A percentile compares a stretch with the other conserved stretches of the same genome.
Evolutionary conservation across 1,140 invertebrate genomes (phyloP).

Genomic region (Sarcophaga peregrina): DNA sequence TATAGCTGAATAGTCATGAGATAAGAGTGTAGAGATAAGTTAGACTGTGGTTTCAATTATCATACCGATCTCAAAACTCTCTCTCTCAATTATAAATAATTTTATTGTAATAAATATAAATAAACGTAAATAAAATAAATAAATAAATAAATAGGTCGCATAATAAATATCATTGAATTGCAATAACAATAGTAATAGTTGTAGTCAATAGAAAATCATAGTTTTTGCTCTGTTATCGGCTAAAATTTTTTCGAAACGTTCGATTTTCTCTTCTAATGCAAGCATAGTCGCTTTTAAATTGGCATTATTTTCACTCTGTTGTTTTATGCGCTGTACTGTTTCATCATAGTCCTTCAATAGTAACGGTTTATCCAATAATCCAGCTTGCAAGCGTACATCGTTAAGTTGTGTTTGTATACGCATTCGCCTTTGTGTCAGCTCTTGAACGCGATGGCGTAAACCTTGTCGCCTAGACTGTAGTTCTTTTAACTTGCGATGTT

Average conservation of each 20-base stretch:
- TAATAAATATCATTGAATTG: too few species aligned
- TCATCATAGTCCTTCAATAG: slow-evolving; percentile 57
- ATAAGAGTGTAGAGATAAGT: too few species aligned
- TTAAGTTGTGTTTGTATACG: slow-evolving; percentile 25
- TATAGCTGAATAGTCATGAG: too few species aligned
- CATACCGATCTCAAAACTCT: too few species aligned
- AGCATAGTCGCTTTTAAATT: background rate
- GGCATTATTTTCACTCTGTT: background rate
- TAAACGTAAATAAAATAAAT: too few species aligned
- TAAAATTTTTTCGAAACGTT: background rate
- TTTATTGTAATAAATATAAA: too few species aligned
- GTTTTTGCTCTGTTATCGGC: background rate
- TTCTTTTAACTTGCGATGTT: background rate
- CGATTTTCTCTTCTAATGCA: background rate
- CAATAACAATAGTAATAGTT: too few species aligned
- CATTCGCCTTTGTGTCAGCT: slow-evolving; percentile 32
- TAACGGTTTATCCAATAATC: slow-evolving; percentile 54
- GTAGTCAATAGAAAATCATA: too few species aligned
- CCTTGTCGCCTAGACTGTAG: background rate
- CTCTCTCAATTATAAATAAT: too few species aligned
- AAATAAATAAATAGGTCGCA: too few species aligned
- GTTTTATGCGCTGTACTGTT: slow-evolving; percentile 44
- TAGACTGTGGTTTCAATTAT: too few species aligned
- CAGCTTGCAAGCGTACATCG: slow-evolving; percentile 49
- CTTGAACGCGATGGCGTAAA: slow-evolving; percentile 8